A percentile compares a stretch with the other conserved stretches of the same genome.
Conservation (phyloP, 30 jellyfish, hydroid and myxozoan species). For the Clytia hemisphaerica region DNA sequence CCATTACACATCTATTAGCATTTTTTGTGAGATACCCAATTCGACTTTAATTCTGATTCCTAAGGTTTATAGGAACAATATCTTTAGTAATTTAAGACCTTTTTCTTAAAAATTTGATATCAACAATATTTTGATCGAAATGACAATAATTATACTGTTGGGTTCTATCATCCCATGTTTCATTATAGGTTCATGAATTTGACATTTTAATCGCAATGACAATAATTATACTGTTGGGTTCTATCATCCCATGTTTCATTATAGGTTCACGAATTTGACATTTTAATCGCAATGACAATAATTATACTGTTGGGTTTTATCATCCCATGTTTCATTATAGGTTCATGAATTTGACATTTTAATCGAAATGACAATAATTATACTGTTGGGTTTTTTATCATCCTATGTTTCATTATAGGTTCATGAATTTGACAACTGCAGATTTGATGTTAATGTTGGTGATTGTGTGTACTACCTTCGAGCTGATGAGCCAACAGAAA, state of each 20-base stretch:
- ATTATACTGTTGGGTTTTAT: neutral
- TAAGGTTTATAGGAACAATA: too few relatives aligned
- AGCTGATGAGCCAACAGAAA: constrained; percentile 61
- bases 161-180: neutral
- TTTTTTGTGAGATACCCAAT: too few relatives aligned
- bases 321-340: neutral
- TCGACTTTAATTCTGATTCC: too few relatives aligned
- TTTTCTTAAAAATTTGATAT: too few relatives aligned
- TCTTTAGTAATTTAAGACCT: too few relatives aligned
- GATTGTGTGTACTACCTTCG: constrained; percentile 82
- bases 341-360: neutral
- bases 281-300: neutral
- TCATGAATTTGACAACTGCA: constrained; percentile 95
- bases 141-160: neutral
- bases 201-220: constrained; percentile 42
- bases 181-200: constrained; percentile 79
- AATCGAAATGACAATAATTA: neutral
- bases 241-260: neutral
- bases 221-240: neutral
- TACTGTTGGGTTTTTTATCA: neutral
- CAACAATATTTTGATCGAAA: too few relatives aligned
- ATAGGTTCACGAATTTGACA: neutral
- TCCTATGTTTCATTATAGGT: constrained; percentile 29
- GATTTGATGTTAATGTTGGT: constrained; percentile 95
- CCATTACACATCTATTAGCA: too few relatives aligned